Conservation (phyloP, 2,888 invertebrate species). For the Scaptomyza caliginosa region DNA sequence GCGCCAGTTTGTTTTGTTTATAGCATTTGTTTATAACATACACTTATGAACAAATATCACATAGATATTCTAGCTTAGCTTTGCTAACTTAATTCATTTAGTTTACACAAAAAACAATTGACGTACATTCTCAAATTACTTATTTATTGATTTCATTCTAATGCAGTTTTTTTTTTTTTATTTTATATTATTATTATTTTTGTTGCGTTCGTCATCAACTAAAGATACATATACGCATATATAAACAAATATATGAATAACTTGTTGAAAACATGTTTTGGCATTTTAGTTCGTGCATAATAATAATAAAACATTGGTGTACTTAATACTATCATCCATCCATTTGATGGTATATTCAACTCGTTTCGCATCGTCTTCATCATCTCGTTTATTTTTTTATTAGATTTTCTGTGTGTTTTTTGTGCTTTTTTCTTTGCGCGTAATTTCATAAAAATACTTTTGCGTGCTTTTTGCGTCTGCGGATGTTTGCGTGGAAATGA, state of each 20-base stretch:
- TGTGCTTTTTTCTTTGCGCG: constrained; percentile 37
- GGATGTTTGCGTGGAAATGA: constrained; percentile 68
- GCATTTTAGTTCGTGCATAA: constrained; percentile 74
- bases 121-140: constrained; percentile 25
- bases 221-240: background rate
- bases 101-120: constrained; percentile 39
- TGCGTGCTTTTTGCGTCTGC: constrained; percentile 60
- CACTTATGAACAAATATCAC: constrained; percentile 84
- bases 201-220: constrained; percentile 16
- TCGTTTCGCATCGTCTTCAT: constrained; percentile 11
- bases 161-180: background rate
- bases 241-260: background rate
- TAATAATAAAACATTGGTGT: constrained; percentile 62
- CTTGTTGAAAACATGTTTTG: constrained; percentile 50
- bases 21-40: constrained; percentile 63
- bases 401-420: constrained; percentile 1
- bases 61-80: constrained; percentile 75
- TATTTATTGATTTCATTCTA: background rate
- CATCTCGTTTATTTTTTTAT: constrained; percentile 1
- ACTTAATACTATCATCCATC: constrained; percentile 56
- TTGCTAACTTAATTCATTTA: constrained; percentile 43
- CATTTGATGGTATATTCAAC: constrained; percentile 39
- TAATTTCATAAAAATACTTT: constrained; percentile 78
- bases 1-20: constrained; percentile 37
- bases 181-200: constrained; percentile 1